Evolutionary conservation across 2,113 vertebrate genomes (phyloP).

Genomic region (Empidonax traillii): DNA sequence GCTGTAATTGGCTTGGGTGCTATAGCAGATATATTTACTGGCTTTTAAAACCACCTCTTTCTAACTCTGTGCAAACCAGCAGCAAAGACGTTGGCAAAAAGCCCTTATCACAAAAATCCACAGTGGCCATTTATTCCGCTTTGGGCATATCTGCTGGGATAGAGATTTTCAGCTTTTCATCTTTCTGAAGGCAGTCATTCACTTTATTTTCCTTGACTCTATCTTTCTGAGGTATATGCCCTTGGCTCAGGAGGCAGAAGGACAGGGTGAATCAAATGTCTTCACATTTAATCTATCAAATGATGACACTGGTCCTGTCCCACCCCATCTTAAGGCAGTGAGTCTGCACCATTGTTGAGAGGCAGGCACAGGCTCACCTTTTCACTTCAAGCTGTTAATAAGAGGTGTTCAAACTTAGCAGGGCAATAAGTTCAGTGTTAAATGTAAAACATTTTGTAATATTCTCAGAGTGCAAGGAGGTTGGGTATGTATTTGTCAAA

Average conservation of each 20-base stretch:
- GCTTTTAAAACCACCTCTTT: not conserved
- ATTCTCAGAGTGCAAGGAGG: not conserved
- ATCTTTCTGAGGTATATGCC: not conserved
- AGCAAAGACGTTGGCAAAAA: not conserved
- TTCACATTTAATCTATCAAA: fast-evolving
- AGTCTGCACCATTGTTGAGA: not conserved
- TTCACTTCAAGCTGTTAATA: not conserved
- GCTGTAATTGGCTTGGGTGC: not conserved
- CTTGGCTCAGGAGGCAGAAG: not conserved
- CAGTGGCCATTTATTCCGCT: not conserved
- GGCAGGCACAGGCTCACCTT: not conserved
- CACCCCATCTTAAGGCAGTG: not conserved
- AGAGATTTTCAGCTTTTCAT: not conserved
- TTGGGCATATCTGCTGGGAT: not conserved
- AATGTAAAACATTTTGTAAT: not conserved
- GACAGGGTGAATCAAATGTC: not conserved
- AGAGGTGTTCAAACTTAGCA: not conserved
- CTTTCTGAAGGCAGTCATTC: not conserved
- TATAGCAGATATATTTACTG: not conserved
- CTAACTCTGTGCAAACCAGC: not conserved
- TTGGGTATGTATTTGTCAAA: not conserved
- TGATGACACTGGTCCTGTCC: not conserved
- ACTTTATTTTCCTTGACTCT: not conserved
- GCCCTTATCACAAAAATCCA: not conserved
- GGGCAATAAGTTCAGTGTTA: not conserved